These are phyloP conservation scores for Microplitis mediator DNA, from an alignment of 1,140 invertebrate genomes.

Conservation along the genomic window DNA sequence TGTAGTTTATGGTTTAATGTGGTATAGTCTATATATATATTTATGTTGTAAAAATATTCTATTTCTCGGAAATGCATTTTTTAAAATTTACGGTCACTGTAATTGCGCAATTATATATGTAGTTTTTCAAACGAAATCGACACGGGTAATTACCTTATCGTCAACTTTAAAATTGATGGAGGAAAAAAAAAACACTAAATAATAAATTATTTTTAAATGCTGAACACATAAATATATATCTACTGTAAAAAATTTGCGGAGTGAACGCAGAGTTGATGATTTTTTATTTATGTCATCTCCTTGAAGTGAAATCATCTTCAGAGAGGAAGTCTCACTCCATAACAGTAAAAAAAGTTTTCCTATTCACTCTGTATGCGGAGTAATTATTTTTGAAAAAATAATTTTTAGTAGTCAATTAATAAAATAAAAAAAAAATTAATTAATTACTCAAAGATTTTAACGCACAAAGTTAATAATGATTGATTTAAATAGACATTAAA, in stretches of 20 bases:
- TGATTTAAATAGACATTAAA: not conserved
- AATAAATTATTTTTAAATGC: too few species aligned
- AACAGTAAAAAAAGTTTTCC: too few species aligned
- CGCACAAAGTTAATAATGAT: not conserved
- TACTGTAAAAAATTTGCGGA: too few species aligned
- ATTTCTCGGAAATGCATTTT: not conserved
- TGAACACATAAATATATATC: too few species aligned
- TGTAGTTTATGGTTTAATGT: too few species aligned
- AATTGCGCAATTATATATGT: slow-evolving; percentile 18
- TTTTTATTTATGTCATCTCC: too few species aligned
- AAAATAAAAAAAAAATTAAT: not conserved
- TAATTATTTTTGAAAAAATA: too few species aligned
- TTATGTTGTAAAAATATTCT: not conserved
- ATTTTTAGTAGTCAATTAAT: not conserved
- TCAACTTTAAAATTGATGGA: not conserved
- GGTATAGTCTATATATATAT: too few species aligned
- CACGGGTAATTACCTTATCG: slow-evolving; percentile 18
- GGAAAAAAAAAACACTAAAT: not conserved
- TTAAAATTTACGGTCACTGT: not conserved
- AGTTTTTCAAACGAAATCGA: slow-evolving; percentile 2
- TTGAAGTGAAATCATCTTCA: too few species aligned
- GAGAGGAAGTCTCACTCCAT: too few species aligned
- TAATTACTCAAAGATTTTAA: not conserved
- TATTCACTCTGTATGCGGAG: too few species aligned
- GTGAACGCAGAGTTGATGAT: too few species aligned